These are phyloP conservation scores for Falco punctatus DNA, from an alignment of 2,113 vertebrate species.

Conservation along the genomic window DNA sequence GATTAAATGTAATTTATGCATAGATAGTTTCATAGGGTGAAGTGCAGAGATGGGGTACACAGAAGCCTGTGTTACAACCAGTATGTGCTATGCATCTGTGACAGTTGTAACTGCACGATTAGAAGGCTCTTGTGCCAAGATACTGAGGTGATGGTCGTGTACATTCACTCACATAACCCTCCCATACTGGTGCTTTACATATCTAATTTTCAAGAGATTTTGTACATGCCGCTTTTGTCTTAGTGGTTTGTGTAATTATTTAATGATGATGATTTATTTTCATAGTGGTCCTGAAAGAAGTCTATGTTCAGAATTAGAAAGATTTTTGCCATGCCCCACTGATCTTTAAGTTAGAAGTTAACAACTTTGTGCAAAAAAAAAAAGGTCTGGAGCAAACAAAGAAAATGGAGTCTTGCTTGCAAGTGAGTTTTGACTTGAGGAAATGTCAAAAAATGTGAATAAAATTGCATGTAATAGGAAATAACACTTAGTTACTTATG, in stretches of 20 bases:
- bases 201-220: neutral
- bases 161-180: neutral
- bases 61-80: neutral
- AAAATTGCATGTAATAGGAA: neutral
- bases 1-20: neutral
- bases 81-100: neutral
- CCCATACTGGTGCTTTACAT: neutral
- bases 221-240: neutral
- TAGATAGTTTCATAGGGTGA: neutral
- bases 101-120: neutral
- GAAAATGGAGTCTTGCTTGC: conserved; percentile 5
- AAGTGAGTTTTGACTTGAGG: neutral
- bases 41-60: neutral
- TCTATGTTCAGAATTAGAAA: neutral
- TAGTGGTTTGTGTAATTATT: neutral
- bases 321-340: neutral
- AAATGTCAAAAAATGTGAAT: neutral
- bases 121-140: neutral
- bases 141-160: neutral
- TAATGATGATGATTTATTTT: neutral
- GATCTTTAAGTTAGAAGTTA: neutral
- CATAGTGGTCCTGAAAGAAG: neutral
- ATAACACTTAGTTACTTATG: neutral
- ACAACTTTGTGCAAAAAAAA: neutral
- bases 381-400: conserved; percentile 4